Conservation (phyloP, 35 echinoderm and acorn worm species). For the Stichopus chloronotus region DNA sequence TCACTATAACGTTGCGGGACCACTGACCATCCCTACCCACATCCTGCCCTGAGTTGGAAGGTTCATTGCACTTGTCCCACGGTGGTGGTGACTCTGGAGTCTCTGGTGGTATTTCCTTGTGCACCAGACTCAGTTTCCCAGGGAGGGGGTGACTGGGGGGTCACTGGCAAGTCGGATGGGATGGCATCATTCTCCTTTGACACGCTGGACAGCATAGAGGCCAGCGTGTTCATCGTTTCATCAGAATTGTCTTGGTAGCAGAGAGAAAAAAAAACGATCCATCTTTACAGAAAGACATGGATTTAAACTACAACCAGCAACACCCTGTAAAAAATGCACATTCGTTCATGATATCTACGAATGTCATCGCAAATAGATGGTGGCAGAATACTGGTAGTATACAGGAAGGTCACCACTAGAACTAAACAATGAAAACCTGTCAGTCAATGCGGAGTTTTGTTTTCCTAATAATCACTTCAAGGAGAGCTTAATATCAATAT, state of each 20-base stretch:
- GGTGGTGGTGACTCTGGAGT: constrained; percentile 55
- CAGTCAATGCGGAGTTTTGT: too few relatives aligned
- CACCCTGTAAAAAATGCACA: too few relatives aligned
- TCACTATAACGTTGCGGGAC: constrained; percentile 43
- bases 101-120: constrained; percentile 53
- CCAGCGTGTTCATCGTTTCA: constrained; percentile 1
- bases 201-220: constrained; percentile 41
- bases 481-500: too few relatives aligned
- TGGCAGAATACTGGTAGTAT: too few relatives aligned
- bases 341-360: too few relatives aligned
- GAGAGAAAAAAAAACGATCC: background rate
- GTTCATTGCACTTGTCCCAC: constrained; percentile 50
- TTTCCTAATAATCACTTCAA: too few relatives aligned
- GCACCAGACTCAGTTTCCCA: constrained; percentile 52
- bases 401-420: too few relatives aligned
- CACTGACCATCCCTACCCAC: background rate
- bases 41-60: background rate
- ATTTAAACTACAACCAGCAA: too few relatives aligned
- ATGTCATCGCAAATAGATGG: too few relatives aligned
- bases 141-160: constrained; percentile 55
- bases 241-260: background rate
- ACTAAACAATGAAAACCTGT: too few relatives aligned
- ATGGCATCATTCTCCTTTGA: background rate
- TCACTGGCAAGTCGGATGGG: background rate
- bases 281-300: too few relatives aligned